Base-by-base conservation (phyloP, 2,113 vertebrate genomes). In the Australoheros scitulus region DNA sequence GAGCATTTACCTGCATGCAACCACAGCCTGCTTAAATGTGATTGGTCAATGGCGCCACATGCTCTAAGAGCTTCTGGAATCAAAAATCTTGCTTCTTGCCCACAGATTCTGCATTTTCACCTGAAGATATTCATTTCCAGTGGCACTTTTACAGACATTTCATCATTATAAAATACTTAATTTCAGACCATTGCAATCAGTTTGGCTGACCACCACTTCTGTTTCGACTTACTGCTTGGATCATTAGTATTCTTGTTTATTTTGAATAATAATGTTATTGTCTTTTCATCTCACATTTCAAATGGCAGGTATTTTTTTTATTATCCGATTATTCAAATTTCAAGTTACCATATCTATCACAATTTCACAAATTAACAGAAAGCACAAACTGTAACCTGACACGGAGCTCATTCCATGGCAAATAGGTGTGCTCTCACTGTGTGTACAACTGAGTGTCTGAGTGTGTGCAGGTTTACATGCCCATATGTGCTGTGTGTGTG, bases 401-500 rank as follows among this genome's bases (percentile, higher is more conserved):
- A 32, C 15, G 11, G 38, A 59, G 29, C 43, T 68, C 34, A 15
- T 47, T 61, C 55, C 17, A 38, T 14, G 2, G 55, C 26, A 29
- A 64, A 60, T 24, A 81, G 58, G 79, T 81, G 76, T 5, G 24
- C 70, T 61, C 38, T 84, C 55, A 18, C 38, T 60, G 61, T 58
- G 56, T 76, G 77, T 56, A 50, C 70, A 77, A 58, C 36, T 50
- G 84, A 83, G 72, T 64, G 70, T 88, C 38, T 55, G 84, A 84
- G 78, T 55, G 72, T 88, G 82, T 47, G 80, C 76, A 68, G 76
- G 57, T 79, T 74, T 76, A 57, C 52, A 17, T 58, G 72, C 41
- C 74, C 79, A 76, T 85, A 74, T 84, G 77, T 32, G 43, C 36
- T 61, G 86, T 81, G 83, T 83, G 90, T 86, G 74, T 68, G 47